Base-by-base conservation (phyloP, 1,140 invertebrate species). In the Drosophila ercepeae region DNA sequence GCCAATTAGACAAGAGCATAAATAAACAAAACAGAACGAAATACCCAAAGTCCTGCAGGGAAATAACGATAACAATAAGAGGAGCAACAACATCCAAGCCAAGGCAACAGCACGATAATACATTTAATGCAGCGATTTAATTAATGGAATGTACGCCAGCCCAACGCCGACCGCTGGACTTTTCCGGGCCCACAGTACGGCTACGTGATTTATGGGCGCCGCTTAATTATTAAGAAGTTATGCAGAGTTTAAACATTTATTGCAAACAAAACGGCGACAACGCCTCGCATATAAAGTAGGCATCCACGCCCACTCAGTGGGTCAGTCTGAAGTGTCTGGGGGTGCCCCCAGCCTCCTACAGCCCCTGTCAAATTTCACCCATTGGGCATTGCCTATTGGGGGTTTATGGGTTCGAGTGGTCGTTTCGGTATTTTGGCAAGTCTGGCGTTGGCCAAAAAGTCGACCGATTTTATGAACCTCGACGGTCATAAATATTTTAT, bases 181-280 rank as follows among this genome's bases (percentile, higher is more conserved):
- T 18, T 41, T 14, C 25, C 18, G 60, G 46, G n/a, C 44, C 63
- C 53, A 42, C 65, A 34, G 29, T 34, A 7, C 34, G 57, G 52
- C 46, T 45, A 59, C 61, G 45, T 75, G 70, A 78, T 81, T 86
- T 77, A 88, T 82, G 60, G 39, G 5, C 64, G 48, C 16, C 79
- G 82, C 70, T 86, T 88, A 88, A 86, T 86, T 88, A 86, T 88
- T 82, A 78, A 77, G 73, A 78, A 88, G 74, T 77, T 88, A 88
- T 86, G 81, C 59, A 59, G 73, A 88, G 59, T 86, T 86, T 88
- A 88, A 86, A 88, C 81, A 86, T 86, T 86, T 82, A 82, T 82
- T 70, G 81, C 73, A 63, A 84, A 84, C 76, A 88, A 81, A 86
- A 64, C 54, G 69, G 42, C 64, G 64, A 70, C 77, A 71, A 77